Base-by-base conservation (phyloP, 2,888 invertebrate species). In the Ormyrus pomaceus region DNA sequence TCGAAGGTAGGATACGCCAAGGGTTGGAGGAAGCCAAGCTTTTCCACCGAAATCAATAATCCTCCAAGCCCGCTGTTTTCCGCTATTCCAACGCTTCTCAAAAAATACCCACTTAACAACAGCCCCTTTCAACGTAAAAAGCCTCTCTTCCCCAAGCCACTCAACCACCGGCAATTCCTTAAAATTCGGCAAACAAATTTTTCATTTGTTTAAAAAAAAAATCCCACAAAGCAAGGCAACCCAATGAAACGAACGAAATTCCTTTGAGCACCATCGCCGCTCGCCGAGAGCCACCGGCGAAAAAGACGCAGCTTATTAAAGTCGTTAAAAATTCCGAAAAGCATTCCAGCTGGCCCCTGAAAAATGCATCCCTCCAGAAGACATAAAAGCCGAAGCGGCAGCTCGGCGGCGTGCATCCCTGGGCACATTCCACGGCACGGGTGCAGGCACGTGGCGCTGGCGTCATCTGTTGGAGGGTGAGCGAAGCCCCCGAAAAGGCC, bases 391-490 rank as follows among this genome's bases (percentile, higher is more conserved):
- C 50, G 65, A 58, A 50, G 55, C n/a, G 58, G 7, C 7, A 13
- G 9, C 4, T 13, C 13, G 34, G 50, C 19, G 19, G 68, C 53
- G 19, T 11, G 13, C 55, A 48, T 19, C 19, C 62, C 34, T 13
- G 34, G 7, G 48, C 55, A 62, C 8, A 5, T 10, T 34, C 34
- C 34, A 4, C 34, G 34, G 51, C 51, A 50, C 51, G 51, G 3
- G 4, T 50, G 5, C 46, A 10, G 13, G 48, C 61, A 79, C 48
- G 59, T 65, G 4, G 61, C 82, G 79, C 88, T 89, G 87, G 90
- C 89, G 90, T 86, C 90, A 90, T 89, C 90, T 85, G 79, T 58
- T 89, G 87, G 62, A 83, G 90, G 90, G 90, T 88, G 11, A 62
- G 6, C 70, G 73, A 77, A 82, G 55, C 64, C 79, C 74, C 61